Evolutionary conservation across 2,888 invertebrate genomes (phyloP).

Genomic region (Lasioglossum calceatum): DNA sequence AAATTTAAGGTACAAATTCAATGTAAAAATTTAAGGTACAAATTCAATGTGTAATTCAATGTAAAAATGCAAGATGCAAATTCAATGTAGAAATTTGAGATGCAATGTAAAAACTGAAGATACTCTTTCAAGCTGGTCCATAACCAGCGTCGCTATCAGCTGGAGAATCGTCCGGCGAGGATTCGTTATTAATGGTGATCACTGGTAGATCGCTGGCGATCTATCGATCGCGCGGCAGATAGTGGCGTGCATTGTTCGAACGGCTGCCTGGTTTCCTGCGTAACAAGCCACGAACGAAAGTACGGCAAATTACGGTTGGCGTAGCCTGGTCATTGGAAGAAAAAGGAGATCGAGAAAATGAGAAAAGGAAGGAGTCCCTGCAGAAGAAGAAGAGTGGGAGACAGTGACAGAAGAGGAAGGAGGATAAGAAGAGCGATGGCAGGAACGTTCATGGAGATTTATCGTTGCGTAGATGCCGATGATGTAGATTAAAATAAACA

Average conservation of each 20-base stretch:
- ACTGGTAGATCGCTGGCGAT: constrained; percentile 56
- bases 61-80: too few species aligned
- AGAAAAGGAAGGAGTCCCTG: neutral
- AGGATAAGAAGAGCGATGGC: constrained; percentile 47
- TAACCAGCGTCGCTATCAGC: constrained; percentile 8
- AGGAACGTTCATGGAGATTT: constrained; percentile 64
- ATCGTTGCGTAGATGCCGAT: constrained; percentile 69
- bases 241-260: constrained; percentile 54
- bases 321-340: neutral
- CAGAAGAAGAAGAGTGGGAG: neutral
- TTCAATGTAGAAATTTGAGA: too few species aligned
- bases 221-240: constrained; percentile 57
- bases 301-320: constrained; percentile 54
- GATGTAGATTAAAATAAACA: constrained; percentile 73
- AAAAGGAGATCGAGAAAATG: neutral
- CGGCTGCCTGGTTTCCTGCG: constrained; percentile 53
- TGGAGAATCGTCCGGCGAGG: constrained; percentile 40
- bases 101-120: too few species aligned
- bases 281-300: constrained; percentile 54
- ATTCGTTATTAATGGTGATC: constrained; percentile 68
- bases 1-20: too few species aligned
- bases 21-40: too few species aligned
- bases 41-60: too few species aligned
- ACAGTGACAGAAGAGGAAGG: neutral
- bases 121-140: neutral